Evolutionary conservation across 2,797 vertebrate species (phyloP).

Genomic region (Brachymystax lenok): DNA sequence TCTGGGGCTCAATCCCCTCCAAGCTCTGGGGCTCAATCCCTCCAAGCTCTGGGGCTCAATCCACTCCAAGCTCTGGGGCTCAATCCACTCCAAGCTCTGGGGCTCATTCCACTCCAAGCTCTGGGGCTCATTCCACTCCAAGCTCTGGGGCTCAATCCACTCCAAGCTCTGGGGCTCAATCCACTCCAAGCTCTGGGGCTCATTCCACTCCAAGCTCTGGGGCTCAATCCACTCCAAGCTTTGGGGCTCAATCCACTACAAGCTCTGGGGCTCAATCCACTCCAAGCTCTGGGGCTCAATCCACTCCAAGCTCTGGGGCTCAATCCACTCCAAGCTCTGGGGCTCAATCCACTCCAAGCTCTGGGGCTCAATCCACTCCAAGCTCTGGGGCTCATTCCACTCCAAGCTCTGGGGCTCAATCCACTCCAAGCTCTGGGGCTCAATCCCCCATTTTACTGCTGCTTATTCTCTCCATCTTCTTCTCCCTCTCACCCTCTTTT

Average conservation of each 20-base stretch:
- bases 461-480: background rate
- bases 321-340: background rate
- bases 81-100: background rate
- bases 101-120: background rate
- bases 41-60: slow-evolving; percentile 8
- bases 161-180: slow-evolving; percentile 8
- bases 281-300: slow-evolving; percentile 8
- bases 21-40: background rate
- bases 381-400: slow-evolving; percentile 1
- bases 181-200: slow-evolving; percentile 4
- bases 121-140: background rate
- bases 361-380: background rate
- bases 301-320: slow-evolving; percentile 4
- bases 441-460: background rate
- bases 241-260: background rate
- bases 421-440: background rate
- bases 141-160: slow-evolving; percentile 1
- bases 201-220: background rate
- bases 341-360: background rate
- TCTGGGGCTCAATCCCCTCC: background rate
- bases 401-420: too few species aligned
- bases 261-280: slow-evolving; percentile 1
- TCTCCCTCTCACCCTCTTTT: background rate
- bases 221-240: background rate
- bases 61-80: slow-evolving; percentile 4